phyloP scores from a whole-genome alignment of 1,140 invertebrate genomes.

The Stenopsyche tienmushanensis region DNA sequence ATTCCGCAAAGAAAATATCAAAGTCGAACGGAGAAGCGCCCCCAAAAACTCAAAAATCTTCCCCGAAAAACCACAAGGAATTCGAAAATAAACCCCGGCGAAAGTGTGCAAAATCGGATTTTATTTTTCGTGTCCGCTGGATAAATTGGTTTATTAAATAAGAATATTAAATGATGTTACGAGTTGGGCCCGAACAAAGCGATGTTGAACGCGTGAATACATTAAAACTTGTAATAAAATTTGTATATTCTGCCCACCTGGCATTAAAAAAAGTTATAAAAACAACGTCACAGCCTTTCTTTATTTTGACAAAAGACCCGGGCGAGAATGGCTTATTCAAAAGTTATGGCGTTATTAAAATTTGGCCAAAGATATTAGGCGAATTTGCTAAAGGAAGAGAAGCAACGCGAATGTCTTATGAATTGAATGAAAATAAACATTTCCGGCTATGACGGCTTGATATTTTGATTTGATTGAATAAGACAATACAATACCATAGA shows the following conservation, averaged over 20 bases:
- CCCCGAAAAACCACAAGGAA: not conserved
- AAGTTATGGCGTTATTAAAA: conserved; percentile 17
- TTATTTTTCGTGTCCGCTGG: not conserved
- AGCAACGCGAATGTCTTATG: no score
- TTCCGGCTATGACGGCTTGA: no score
- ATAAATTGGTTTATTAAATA: not conserved
- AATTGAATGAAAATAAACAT: conserved; percentile 13
- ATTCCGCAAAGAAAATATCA: not conserved
- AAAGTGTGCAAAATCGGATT: not conserved
- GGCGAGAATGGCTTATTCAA: not conserved
- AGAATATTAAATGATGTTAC: not conserved
- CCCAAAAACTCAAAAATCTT: not conserved
- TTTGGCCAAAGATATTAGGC: no score
- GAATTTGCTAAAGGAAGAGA: no score
- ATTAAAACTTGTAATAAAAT: conserved; percentile 28
- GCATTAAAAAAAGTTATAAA: conserved; percentile 8
- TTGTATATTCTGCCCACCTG: conserved; percentile 10
- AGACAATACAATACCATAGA: no score
- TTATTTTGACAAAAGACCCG: conserved; percentile 5
- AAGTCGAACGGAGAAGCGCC: not conserved
- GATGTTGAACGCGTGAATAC: conserved; percentile 3
- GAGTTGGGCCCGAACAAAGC: conserved; percentile 9
- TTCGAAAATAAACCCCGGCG: not conserved
- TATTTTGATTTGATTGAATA: no score
- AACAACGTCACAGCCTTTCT: not conserved